These are phyloP conservation scores for Musca vetustissima DNA, from an alignment of 1,140 invertebrate genomes.

Conservation along the genomic window DNA sequence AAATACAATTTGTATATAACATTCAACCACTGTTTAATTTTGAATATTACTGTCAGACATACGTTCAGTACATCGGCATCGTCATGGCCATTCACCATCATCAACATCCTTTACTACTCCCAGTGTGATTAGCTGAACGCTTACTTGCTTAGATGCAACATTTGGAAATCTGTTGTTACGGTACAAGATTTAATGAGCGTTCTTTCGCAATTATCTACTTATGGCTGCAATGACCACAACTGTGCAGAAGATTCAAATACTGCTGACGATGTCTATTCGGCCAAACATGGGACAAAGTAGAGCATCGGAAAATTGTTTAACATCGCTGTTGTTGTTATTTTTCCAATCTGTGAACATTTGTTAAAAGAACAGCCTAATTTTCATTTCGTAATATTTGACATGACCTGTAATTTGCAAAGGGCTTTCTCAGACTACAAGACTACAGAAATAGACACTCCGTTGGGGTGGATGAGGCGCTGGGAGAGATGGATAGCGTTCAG, in stretches of 20 bases:
- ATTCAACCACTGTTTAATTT: too few relatives aligned
- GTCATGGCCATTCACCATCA: background rate
- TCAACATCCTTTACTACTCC: background rate
- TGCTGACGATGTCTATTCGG: background rate
- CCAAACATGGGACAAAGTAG: background rate
- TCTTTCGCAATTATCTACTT: conserved; percentile 22
- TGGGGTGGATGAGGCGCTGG: too few relatives aligned
- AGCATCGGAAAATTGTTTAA: background rate
- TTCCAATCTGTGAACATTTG: background rate
- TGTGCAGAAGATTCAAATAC: too few relatives aligned
- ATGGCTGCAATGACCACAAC: background rate
- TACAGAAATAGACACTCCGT: background rate
- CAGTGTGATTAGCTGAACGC: background rate
- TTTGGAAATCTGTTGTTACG: conserved; percentile 11
- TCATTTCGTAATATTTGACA: conserved; percentile 16
- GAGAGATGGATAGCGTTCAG: too few relatives aligned
- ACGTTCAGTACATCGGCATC: too few relatives aligned
- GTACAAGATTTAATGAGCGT: conserved; percentile 17
- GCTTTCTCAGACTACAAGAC: background rate
- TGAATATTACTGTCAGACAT: too few relatives aligned
- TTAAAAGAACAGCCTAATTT: conserved; percentile 9
- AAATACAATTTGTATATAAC: too few relatives aligned
- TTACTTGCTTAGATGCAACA: conserved; percentile 1
- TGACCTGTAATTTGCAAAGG: conserved; percentile 21
- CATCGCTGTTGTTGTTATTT: background rate